Evolutionary conservation across 2,113 vertebrate species (phyloP), one percentile per base, ranked within the genome.

Genomic region (Ailurus styani): DNA sequence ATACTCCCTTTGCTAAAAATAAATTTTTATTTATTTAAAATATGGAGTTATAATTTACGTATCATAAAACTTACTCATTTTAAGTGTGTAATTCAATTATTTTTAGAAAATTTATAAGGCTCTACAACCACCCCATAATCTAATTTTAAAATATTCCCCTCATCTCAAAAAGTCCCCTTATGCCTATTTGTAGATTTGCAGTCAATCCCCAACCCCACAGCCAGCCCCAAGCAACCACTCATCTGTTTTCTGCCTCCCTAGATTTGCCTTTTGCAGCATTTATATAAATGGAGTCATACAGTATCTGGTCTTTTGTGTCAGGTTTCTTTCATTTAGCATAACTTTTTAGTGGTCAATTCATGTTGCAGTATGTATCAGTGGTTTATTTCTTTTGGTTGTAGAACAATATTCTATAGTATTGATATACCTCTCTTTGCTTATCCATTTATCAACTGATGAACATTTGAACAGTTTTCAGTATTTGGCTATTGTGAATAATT

Each of bases 81-180:
- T 81, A 93, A 85, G 17, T 57, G 27, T 77, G 31, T 3, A 68
- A 68, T 62, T 81, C 21, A 82, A 70, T 68, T 64, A 64, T 86
- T 92, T 55, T 77, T 21, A 87, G 29, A 66, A 81, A 85, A 95
- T 57, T 31, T 91, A 75, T 42, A 55, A 18, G 40, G 23, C 40
- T 90, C 77, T 40, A n/a, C 27, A 88, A 27, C 34, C 45, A 88
- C 81, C 21, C 6, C 57, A 91, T 40, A 85, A 78, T 72, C 31
- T 87, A 93, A 47, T 66, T 96, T 94, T 81, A 87, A 70, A 89
- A 89, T 21, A 90, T 78, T 92, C 94, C 31, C 7, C 52, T 47
- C 20, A 52, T 34, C 23, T 47, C 50, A 21, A 89, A 78, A 47
- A 40, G 31, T 55, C 79, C 29, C 31, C 45, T 55, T 14, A 31